A percentile compares a stretch with the other conserved stretches of the same genome.
phyloP scores from a whole-genome alignment of 2,113 vertebrate genomes.

The Numida meleagris region DNA sequence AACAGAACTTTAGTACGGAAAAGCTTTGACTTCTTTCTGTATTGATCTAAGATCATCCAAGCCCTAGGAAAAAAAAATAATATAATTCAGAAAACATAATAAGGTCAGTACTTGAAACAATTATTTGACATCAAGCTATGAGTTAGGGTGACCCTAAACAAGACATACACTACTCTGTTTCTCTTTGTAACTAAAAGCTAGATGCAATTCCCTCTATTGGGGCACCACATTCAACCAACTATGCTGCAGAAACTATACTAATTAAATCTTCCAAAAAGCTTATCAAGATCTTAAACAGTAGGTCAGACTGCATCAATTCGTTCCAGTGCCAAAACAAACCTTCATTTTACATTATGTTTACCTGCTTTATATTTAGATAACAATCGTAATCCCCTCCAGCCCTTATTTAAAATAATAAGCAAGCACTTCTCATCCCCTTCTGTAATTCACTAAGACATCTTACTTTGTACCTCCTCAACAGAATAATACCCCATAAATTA shows the following conservation, averaged over 20 bases:
- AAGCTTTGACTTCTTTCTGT: constrained; percentile 94
- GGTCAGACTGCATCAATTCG: neutral
- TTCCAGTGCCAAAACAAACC: neutral
- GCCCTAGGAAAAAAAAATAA: constrained; percentile 72
- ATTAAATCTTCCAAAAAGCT: neutral
- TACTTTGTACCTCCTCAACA: neutral
- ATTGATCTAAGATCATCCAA: constrained; percentile 90
- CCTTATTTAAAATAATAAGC: neutral
- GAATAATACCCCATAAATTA: neutral
- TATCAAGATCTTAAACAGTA: neutral
- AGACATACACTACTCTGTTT: neutral
- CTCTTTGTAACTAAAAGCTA: neutral
- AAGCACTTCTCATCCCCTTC: neutral
- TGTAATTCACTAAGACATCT: neutral
- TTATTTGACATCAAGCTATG: neutral
- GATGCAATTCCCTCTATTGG: neutral
- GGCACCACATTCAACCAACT: neutral
- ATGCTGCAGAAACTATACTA: neutral
- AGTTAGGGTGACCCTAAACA: neutral
- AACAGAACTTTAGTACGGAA: constrained; percentile 88
- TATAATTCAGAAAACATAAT: neutral
- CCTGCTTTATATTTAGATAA: constrained; percentile 9
- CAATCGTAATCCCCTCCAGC: neutral
- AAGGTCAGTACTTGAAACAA: neutral
- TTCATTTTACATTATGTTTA: constrained; percentile 15